These are phyloP conservation scores for Antheraea pernyi DNA, from an alignment of 1,140 invertebrate species.

Conservation along the genomic window DNA sequence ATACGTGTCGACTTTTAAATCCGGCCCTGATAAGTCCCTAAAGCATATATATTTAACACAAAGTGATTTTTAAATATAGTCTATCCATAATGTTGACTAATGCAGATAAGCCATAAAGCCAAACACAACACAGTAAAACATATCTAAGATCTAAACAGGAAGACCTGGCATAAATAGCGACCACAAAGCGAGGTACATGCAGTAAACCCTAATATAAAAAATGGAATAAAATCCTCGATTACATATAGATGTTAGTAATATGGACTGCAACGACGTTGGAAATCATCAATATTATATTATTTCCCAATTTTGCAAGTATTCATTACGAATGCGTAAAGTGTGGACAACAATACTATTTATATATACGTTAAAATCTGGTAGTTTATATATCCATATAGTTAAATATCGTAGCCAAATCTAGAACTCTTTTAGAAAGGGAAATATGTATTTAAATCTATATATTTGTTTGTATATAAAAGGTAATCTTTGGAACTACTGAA, in stretches of 20 bases:
- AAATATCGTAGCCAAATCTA: too few species aligned
- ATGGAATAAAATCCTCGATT: not conserved
- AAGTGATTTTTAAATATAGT: not conserved
- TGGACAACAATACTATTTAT: not conserved
- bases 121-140: conserved; percentile 18
- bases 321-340: not conserved
- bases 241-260: not conserved
- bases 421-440: too few species aligned
- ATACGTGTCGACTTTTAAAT: too few species aligned
- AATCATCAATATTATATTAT: not conserved
- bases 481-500: too few species aligned
- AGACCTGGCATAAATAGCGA: conserved; percentile 54
- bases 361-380: too few species aligned
- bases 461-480: too few species aligned
- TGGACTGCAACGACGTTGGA: not conserved
- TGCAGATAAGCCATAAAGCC: conserved; percentile 7
- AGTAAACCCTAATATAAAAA: not conserved
- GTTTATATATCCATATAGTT: not conserved
- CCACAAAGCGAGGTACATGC: conserved; percentile 47
- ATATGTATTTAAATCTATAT: too few species aligned
- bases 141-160: conserved; percentile 40
- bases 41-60: too few species aligned
- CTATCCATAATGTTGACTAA: not conserved
- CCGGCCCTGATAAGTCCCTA: too few species aligned
- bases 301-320: not conserved